These are phyloP conservation scores for Notodromas monacha DNA, from an alignment of 2,888 invertebrate genomes.

Conservation along the genomic window DNA sequence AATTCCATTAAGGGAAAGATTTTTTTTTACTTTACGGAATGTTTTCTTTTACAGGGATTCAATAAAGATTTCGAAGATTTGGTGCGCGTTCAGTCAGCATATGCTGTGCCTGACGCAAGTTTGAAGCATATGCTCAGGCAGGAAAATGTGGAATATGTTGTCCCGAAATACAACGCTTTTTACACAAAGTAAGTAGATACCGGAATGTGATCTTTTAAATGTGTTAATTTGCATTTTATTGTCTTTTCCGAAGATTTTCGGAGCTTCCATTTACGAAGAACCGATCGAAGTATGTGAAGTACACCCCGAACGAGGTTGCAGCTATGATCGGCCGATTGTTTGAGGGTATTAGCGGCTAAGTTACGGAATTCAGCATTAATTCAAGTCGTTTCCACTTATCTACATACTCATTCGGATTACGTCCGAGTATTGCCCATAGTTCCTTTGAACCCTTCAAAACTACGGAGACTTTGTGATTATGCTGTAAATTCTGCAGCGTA, in stretches of 20 bases:
- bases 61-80: conserved; percentile 84
- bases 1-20: conserved; percentile 2
- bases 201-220: not conserved
- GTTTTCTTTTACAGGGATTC: conserved; percentile 30
- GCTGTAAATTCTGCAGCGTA: too few species aligned
- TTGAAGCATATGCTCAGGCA: conserved; percentile 52
- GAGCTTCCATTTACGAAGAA: conserved; percentile 59
- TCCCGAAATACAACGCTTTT: conserved; percentile 52
- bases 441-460: too few species aligned
- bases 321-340: too few species aligned
- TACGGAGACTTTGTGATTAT: too few species aligned
- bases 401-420: too few species aligned
- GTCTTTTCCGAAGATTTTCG: conserved; percentile 25
- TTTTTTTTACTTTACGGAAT: conserved; percentile 1
- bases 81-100: conserved; percentile 45
- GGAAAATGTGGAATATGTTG: conserved; percentile 55
- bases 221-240: conserved; percentile 6
- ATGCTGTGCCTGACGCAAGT: conserved; percentile 72
- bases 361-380: too few species aligned
- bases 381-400: too few species aligned
- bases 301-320: too few species aligned
- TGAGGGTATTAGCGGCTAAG: too few species aligned
- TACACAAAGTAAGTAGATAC: conserved; percentile 25
- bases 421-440: too few species aligned
- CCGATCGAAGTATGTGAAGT: conserved; percentile 68